Conservation (phyloP, 1,140 invertebrate species). For the Microplitis mediator region DNA sequence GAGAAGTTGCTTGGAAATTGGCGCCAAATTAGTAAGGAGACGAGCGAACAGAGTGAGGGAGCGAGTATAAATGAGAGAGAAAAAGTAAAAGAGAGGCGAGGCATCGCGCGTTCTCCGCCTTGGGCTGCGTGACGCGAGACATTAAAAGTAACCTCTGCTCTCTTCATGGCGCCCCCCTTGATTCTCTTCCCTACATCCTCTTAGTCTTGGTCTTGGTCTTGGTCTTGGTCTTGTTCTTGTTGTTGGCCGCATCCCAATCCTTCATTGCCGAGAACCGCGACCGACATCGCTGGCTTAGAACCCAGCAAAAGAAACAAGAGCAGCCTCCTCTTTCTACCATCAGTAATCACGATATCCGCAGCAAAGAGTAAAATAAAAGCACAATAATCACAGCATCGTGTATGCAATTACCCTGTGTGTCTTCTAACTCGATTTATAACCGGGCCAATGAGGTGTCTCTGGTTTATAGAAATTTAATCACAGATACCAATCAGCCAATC, state of each 20-base stretch:
- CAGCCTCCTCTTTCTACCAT: neutral
- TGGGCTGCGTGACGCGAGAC: conserved; percentile 63
- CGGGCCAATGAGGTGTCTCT: neutral
- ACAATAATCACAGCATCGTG: neutral
- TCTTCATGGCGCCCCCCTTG: conserved; percentile 34
- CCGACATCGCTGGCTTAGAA: conserved; percentile 1
- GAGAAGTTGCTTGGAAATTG: conserved; percentile 62
- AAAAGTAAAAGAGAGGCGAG: conserved; percentile 42
- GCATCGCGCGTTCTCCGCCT: conserved; percentile 46
- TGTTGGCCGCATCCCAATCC: conserved; percentile 23
- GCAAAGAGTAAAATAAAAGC: conserved; percentile 1
- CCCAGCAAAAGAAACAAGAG: conserved; percentile 5
- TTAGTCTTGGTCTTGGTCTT: conserved; percentile 33
- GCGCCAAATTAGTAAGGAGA: conserved; percentile 65
- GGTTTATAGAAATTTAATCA: neutral
- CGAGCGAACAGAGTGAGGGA: conserved; percentile 25
- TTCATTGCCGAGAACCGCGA: conserved; percentile 25
- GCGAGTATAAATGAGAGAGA: too few relatives aligned
- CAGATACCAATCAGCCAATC: neutral
- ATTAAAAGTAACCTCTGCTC: conserved; percentile 59
- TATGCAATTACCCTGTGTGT: conserved; percentile 9
- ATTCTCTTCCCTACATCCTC: conserved; percentile 29
- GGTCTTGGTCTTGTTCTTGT: conserved; percentile 35
- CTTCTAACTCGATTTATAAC: neutral
- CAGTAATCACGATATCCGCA: neutral